Base-by-base conservation (phyloP, 2,888 invertebrate genomes). In the Rotaria socialis region DNA sequence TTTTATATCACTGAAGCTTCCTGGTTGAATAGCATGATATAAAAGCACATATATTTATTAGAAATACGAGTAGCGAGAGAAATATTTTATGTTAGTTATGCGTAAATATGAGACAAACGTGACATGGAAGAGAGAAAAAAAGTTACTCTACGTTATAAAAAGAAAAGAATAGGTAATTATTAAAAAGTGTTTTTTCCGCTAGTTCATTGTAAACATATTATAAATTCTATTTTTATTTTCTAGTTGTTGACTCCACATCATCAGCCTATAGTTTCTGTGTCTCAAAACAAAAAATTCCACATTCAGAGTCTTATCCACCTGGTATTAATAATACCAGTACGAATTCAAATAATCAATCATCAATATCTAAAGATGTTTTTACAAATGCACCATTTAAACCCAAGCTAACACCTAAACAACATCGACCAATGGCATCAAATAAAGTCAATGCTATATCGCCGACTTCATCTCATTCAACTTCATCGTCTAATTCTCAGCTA, bases 401-500 rank as follows among this genome's bases (percentile, higher is more conserved):
- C 8, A 80, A 80, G 47, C 0, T 47, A n/a, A 47, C 47, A 47
- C 24, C 43, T 11, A 80, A 80, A 47, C 43, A 47, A 80, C 67
- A 67, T 35, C 47, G 11, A 35, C 5, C 80, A 80, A 47, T 80
- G 47, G 10, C 43, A 24, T 11, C 43, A 14, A 43, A 24, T 47
- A 80, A 80, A 47, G 35, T 24, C 7, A 67, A 67, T 67, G 41
- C 67, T 5, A 67, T 67, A 67, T 67, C 67, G 6, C 80, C 80
- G 2, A n/a, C 80, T 6, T 80, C 80, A 80, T 47, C 80, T 3
- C 47, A 47, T 24, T 80, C 80, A n/a, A 80, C 80, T 11, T 80
- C 80, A 80, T 80, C 80, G 11, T 47, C 80, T 14, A 80, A 80
- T 80, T 80, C 80, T 47, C 80, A 80, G n/a, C 19, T 80, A 80